Conservation (phyloP, 1,140 invertebrate genomes). For the Temnothorax nylanderi region DNA sequence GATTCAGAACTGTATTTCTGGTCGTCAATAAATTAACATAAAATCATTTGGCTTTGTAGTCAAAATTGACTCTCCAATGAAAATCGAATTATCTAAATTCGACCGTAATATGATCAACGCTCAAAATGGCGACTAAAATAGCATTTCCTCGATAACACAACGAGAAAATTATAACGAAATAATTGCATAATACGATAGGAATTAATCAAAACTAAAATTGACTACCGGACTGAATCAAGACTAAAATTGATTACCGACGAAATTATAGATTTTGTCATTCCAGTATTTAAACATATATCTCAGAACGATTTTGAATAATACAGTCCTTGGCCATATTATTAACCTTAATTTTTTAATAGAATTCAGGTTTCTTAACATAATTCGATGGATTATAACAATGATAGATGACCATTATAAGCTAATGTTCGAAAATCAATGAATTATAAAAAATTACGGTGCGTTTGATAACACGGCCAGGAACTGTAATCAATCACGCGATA, state of each 20-base stretch:
- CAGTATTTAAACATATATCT: background rate
- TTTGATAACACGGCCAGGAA: too few species aligned
- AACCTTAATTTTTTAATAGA: too few species aligned
- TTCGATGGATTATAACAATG: too few species aligned
- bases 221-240: background rate
- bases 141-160: background rate
- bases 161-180: background rate
- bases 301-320: background rate
- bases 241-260: background rate
- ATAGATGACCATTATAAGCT: too few species aligned
- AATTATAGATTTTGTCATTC: background rate
- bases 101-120: background rate
- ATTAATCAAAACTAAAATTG: constrained; percentile 5
- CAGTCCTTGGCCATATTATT: too few species aligned
- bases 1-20: background rate
- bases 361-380: too few species aligned
- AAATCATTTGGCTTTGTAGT: background rate
- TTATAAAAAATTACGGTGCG: too few species aligned
- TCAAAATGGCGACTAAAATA: background rate
- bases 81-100: constrained; percentile 26
- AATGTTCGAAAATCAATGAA: too few species aligned
- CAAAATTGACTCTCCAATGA: constrained; percentile 10
- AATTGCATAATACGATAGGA: background rate
- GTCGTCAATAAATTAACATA: background rate
- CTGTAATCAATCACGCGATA: background rate